Percentiles rank a stretch among this genome's conserved stretches.
Evolutionary conservation across 2,113 vertebrate species (phyloP).

Genomic region (sheep (Ovis aries)): ARS-UI_Ramb_v3.0 NC_056062.1:1326501-1327000

Average conservation of each 20-base stretch:
- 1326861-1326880: background rate
- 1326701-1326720: background rate
- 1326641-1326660: background rate
- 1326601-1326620: background rate
- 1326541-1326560: background rate
- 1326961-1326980: background rate
- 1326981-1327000: background rate
- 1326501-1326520: background rate
- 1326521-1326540: background rate
- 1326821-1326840: background rate
- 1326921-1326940: background rate
- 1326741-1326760: background rate
- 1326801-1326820: background rate
- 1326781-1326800: background rate
- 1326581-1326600: background rate
- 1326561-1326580: background rate
- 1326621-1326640: background rate
- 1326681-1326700: background rate
- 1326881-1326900: background rate
- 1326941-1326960: background rate
- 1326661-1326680: background rate
- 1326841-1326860: background rate
- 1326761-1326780: background rate
- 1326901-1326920: background rate
- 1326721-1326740: background rate